phyloP scores from a whole-genome alignment of 1,140 invertebrate genomes.

The Sarcophaga peregrina region DNA sequence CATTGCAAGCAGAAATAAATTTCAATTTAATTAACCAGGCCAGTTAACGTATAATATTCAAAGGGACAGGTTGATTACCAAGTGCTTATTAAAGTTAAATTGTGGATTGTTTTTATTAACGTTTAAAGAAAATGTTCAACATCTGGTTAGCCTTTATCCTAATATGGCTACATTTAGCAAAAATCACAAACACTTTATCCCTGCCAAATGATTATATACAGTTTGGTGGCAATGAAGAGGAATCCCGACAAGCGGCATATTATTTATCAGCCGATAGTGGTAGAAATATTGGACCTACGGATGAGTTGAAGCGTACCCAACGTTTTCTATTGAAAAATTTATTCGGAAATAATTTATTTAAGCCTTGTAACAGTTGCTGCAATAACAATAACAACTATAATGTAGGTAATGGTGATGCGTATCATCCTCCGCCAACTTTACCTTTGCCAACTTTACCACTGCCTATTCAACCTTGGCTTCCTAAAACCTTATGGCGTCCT shows the following conservation, averaged over 20 bases:
- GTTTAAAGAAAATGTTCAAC: not conserved
- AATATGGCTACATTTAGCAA: not conserved
- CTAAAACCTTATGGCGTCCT: not conserved
- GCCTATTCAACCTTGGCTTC: not conserved
- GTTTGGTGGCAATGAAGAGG: not conserved
- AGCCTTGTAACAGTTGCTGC: not conserved
- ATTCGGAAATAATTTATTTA: conserved; percentile 38
- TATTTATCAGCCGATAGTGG: conserved; percentile 1
- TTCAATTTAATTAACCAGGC: not conserved
- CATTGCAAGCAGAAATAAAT: conserved; percentile 2
- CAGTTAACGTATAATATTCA: not conserved
- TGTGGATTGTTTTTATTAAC: not conserved
- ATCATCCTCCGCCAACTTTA: not conserved
- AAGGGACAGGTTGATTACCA: not conserved
- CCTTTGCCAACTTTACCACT: not conserved
- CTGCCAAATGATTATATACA: not conserved
- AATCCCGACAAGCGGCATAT: not conserved
- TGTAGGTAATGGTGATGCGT: not conserved
- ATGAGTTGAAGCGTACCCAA: conserved; percentile 55
- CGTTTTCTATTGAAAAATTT: conserved; percentile 55
- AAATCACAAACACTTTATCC: not conserved
- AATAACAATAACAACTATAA: not conserved
- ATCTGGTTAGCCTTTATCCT: not conserved
- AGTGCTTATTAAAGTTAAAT: too few species aligned
- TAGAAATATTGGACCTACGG: conserved; percentile 47